Evolutionary conservation across 1,140 invertebrate genomes (phyloP).

Genomic region (Phymorhynchus buccinoides): DNA sequence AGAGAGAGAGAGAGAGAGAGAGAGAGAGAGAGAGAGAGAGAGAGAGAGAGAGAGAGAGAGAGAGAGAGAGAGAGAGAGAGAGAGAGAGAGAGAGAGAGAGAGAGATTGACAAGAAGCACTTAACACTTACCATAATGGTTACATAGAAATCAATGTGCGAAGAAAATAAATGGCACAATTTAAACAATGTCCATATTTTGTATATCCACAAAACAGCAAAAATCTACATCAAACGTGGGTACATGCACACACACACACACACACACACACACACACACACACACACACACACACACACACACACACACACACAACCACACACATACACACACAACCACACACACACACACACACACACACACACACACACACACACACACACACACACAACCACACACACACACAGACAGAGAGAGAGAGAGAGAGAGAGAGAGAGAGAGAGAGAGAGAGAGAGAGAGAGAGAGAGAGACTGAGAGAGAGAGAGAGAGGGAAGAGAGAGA

Average conservation of each 20-base stretch:
- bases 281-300: not conserved
- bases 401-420: conserved; percentile 12
- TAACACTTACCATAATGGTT: no score
- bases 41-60: no score
- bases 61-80: no score
- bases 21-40: no score
- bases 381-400: not conserved
- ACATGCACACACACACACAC: not conserved
- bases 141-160: no score
- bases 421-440: not conserved
- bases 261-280: not conserved
- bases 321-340: not conserved
- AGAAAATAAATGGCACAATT: no score
- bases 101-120: no score
- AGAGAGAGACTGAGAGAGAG: not conserved
- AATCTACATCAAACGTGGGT: no score
- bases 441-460: not conserved
- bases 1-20: no score
- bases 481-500: not conserved
- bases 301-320: not conserved
- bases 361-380: not conserved
- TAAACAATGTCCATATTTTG: no score
- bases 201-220: no score
- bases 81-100: no score
- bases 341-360: conserved; percentile 4